A percentile compares a stretch with the other conserved stretches of the same genome.
Evolutionary conservation across 2,113 vertebrate species (phyloP).

Genomic region (Coryphaenoides rupestris): DNA sequence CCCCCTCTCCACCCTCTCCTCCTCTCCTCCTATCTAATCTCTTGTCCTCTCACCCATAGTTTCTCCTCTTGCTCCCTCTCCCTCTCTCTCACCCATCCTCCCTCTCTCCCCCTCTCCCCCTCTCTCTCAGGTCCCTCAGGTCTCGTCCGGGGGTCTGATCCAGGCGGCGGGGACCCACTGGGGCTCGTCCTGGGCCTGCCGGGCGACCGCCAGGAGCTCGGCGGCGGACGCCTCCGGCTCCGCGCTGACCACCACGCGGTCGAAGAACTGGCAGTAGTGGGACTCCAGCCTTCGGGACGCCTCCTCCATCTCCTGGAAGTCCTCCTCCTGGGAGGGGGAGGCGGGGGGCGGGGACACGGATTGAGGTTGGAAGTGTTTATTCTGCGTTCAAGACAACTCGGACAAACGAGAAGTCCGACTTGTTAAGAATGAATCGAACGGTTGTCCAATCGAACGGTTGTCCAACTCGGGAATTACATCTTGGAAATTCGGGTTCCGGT

Average conservation of each 20-base stretch:
- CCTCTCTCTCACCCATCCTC: not conserved
- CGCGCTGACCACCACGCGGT: conserved; percentile 88
- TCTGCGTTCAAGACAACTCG: too few relatives aligned
- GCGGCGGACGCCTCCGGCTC: conserved; percentile 79
- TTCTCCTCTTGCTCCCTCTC: not conserved
- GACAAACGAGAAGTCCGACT: too few relatives aligned
- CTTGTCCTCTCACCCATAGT: too few relatives aligned
- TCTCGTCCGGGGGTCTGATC: conserved; percentile 75
- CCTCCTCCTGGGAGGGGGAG: conserved; percentile 80
- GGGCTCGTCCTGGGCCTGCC: conserved; percentile 82
- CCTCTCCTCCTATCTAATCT: not conserved
- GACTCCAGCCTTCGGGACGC: conserved; percentile 81
- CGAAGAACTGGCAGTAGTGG: conserved; percentile 88
- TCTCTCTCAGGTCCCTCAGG: conserved; percentile 49
- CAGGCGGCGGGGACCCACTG: conserved; percentile 91
- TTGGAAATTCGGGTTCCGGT: too few relatives aligned
- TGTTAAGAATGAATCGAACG: too few relatives aligned
- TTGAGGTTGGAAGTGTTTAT: too few relatives aligned
- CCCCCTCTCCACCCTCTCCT: not conserved
- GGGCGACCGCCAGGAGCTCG: conserved; percentile 76
- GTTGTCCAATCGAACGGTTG: too few relatives aligned
- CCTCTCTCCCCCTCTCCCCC: too few relatives aligned
- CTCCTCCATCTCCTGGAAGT: conserved; percentile 90
- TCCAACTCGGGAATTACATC: too few relatives aligned
- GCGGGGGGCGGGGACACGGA: too few relatives aligned